A percentile compares a stretch with the other conserved stretches of the same genome.
Evolutionary conservation across 2,797 vertebrate species (phyloP).

Genomic region (Etheostoma nigrum): DNA sequence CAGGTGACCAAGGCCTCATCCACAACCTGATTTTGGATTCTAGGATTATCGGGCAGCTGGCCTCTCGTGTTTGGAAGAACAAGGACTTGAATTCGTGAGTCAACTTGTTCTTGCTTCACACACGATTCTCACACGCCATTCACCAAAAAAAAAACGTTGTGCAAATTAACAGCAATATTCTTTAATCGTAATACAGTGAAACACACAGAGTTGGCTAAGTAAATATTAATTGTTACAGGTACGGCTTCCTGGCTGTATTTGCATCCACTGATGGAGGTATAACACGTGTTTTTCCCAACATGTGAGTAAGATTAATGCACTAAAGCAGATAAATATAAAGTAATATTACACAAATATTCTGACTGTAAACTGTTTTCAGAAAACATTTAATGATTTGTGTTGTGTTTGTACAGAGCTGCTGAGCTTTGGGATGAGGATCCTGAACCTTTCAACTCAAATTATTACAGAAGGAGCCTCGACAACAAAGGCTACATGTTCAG

Average conservation of each 20-base stretch:
- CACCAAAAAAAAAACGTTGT: neutral
- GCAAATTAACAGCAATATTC: neutral
- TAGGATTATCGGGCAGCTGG: conserved; percentile 93
- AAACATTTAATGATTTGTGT: neutral
- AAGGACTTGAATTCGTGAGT: conserved; percentile 96
- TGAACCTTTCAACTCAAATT: conserved; percentile 96
- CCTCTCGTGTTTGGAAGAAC: conserved; percentile 94
- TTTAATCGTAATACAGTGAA: neutral
- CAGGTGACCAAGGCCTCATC: conserved; percentile 95
- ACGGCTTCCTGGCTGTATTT: conserved; percentile 96
- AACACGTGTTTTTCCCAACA: conserved; percentile 95
- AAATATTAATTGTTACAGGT: conserved; percentile 83
- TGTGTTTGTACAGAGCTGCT: conserved; percentile 87
- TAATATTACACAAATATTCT: neutral
- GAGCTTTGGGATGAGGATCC: conserved; percentile 96
- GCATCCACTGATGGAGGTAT: conserved; percentile 96
- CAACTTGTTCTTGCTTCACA: neutral
- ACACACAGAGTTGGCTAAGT: neutral
- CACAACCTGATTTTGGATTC: conserved; percentile 98
- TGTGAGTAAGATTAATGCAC: conserved; percentile 84
- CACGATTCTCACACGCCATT: neutral
- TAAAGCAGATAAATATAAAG: neutral
- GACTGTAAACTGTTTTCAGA: neutral
- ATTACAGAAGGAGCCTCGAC: conserved; percentile 95
- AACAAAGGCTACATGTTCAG: conserved; percentile 97